These are phyloP conservation scores for Pterostichus niger DNA, from an alignment of 2,888 invertebrate species.

Conservation along the genomic window DNA sequence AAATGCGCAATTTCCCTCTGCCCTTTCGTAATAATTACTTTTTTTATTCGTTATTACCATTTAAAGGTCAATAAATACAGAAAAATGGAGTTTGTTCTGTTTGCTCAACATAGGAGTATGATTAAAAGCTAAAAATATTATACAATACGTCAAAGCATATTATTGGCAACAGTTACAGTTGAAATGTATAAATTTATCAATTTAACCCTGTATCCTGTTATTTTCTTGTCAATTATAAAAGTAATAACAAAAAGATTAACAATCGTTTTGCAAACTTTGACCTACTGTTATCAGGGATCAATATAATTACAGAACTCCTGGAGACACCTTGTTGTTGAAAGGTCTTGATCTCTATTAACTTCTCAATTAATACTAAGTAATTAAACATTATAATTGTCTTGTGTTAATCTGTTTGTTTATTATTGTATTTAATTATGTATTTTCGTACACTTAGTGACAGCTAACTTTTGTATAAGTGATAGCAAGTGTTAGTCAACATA, in stretches of 20 bases:
- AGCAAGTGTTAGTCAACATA: background rate
- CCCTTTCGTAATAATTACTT: slow-evolving; percentile 17
- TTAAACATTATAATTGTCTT: slow-evolving; percentile 37
- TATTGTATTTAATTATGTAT: background rate
- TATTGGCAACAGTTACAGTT: slow-evolving; percentile 1
- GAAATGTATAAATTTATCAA: slow-evolving; percentile 16
- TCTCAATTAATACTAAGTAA: slow-evolving; percentile 15
- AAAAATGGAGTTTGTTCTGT: slow-evolving; percentile 36
- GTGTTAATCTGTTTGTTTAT: slow-evolving; percentile 10
- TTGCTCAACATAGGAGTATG: background rate
- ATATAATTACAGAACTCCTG: slow-evolving; percentile 46
- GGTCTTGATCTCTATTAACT: slow-evolving; percentile 47
- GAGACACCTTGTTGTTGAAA: slow-evolving; percentile 34
- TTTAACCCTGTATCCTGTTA: slow-evolving; percentile 31
- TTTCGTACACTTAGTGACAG: slow-evolving; percentile 27
- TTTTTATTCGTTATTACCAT: background rate
- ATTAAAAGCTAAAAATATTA: slow-evolving; percentile 38
- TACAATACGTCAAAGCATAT: slow-evolving; percentile 12
- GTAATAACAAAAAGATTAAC: slow-evolving; percentile 36
- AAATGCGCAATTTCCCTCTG: background rate
- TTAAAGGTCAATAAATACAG: slow-evolving; percentile 43
- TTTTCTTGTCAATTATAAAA: slow-evolving; percentile 22
- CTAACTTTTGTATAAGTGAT: slow-evolving; percentile 10
- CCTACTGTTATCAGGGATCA: slow-evolving; percentile 36
- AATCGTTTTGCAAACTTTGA: slow-evolving; percentile 39